phyloP scores from a whole-genome alignment of 1,140 invertebrate genomes.

The Elysia chlorotica region DNA sequence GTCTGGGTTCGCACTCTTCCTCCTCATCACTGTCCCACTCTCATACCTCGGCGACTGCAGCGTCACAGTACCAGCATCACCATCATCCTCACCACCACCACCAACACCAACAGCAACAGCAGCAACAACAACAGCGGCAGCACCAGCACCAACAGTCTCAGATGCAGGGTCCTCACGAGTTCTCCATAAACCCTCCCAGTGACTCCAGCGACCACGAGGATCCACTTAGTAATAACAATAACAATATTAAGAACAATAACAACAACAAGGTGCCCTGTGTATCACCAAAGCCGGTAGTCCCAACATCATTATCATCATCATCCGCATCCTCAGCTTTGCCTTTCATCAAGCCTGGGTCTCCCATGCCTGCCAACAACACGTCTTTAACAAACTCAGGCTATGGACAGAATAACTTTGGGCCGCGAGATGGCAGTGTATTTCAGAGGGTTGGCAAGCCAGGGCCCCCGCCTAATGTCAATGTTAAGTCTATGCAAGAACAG shows the following conservation, averaged over 20 bases:
- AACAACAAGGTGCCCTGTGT: constrained; percentile 18
- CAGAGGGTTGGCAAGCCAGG: constrained; percentile 40
- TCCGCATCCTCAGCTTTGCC: constrained; percentile 20
- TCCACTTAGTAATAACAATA: constrained; percentile 17
- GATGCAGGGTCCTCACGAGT: constrained; percentile 22
- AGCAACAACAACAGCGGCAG: too few species aligned
- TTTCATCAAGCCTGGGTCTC: constrained; percentile 17
- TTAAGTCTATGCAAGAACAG: constrained; percentile 29
- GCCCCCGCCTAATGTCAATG: constrained; percentile 51
- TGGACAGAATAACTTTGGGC: background rate
- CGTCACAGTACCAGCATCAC: too few species aligned
- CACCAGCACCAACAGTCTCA: too few species aligned
- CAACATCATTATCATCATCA: constrained; percentile 24
- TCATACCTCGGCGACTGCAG: too few species aligned
- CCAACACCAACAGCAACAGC: too few species aligned
- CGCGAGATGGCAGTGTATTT: constrained; percentile 18
- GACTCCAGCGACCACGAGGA: constrained; percentile 21
- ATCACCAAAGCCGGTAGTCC: constrained; percentile 25
- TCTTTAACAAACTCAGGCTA: too few species aligned
- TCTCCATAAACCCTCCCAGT: constrained; percentile 19
- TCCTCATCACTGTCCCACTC: background rate
- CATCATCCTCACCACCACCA: too few species aligned
- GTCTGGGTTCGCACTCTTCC: background rate
- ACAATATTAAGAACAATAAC: constrained; percentile 23
- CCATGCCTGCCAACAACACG: too few species aligned